Evolutionary conservation across 2,797 vertebrate species (phyloP), one percentile per base, ranked within the genome.

Genomic region (Hoplostethus mediterraneus): DNA sequence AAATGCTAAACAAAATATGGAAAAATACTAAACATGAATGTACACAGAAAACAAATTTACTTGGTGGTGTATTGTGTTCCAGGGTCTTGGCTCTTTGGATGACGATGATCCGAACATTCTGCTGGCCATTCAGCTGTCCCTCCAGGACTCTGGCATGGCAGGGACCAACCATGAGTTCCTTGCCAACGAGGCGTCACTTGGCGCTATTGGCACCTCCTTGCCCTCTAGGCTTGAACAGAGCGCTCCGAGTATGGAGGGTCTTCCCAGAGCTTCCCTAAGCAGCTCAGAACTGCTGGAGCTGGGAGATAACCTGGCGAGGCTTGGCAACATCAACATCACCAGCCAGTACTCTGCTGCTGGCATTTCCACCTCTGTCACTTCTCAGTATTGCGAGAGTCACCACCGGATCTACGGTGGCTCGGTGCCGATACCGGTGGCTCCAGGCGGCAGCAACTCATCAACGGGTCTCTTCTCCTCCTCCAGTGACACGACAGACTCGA

Each of bases 71-170:
- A 6, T 38, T 9, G 42, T 64, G 31, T 88, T 63, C 4, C 87
- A 96, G 97, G 96, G 95, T 89, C 93, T 96, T 60, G 96, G 96
- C 83, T 99, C 97, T 73, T 87, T 99, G 89, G 98, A 99, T 80
- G 98, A 99, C 68, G 98, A 99, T 17, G 98, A 99, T 84, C 97
- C 98, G 40, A 99, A 99, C 93, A 98, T 99, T 83, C 94, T 99
- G n/a, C 91, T 99, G 80, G 98, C 98, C 82, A 99, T 99, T 85
- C 98, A 99, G 92, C 93, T 99, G 67, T 99, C 98, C 25, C 93
- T 99, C 79, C 98, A 99, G 90, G 98, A 99, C 82, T 97, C 97
- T 2, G 96, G 96, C 40, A 93, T 98, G 84, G 87, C 91, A 12
- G 87, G 93, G 52, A 95, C 96, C 81, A 91, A 90, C 42, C 95